A percentile compares a stretch with the other conserved stretches of the same genome.
phyloP scores from a whole-genome alignment of 2,113 vertebrate genomes.

The Percina caprodes region DNA sequence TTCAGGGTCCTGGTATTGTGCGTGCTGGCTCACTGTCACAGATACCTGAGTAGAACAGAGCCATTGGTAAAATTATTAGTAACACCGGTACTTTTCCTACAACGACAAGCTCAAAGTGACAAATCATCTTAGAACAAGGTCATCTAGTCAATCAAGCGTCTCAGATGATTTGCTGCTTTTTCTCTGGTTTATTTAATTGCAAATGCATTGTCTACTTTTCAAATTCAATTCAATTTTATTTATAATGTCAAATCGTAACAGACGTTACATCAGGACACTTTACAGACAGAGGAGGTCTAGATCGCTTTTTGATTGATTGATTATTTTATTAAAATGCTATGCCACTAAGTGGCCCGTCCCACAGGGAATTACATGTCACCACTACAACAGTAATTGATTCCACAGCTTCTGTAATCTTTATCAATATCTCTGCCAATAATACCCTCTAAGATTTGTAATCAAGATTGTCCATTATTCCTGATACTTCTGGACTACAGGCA shows the following conservation, averaged over 20 bases:
- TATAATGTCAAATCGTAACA: no score
- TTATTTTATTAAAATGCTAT: no score
- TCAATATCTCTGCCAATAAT: neutral
- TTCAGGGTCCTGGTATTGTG: neutral
- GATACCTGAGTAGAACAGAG: no score
- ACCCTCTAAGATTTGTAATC: neutral
- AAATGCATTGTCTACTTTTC: neutral
- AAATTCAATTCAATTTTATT: neutral
- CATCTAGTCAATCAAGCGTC: neutral
- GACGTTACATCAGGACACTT: no score
- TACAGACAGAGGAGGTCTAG: no score
- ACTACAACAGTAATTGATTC: no score
- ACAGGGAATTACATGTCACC: no score
- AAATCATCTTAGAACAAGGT: neutral
- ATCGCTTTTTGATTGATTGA: no score
- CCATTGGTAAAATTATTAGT: no score
- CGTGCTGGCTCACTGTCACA: no score
- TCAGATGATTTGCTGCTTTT: neutral
- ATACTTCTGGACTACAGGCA: neutral
- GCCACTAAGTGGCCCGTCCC: no score
- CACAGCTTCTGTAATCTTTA: no score
- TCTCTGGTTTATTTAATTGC: neutral
- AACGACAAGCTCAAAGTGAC: neutral
- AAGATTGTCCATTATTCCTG: neutral
- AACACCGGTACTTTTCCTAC: neutral